These are phyloP conservation scores for Leptestheria dahalacensis DNA, from an alignment of 1,140 invertebrate genomes.

Conservation along the genomic window DNA sequence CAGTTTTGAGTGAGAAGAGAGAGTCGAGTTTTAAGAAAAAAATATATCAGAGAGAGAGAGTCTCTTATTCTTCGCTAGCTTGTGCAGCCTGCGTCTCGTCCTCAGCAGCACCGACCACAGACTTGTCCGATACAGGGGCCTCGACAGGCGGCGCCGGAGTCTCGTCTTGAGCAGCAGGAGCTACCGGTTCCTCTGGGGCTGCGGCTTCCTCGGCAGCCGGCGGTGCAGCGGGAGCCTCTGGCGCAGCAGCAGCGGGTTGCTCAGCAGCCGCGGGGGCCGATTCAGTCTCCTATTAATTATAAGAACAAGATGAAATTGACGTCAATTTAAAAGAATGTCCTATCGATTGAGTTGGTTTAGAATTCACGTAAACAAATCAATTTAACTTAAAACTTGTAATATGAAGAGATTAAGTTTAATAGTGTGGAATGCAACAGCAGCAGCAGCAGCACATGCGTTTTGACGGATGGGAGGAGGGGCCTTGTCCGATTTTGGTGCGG, in stretches of 20 bases:
- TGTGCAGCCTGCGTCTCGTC: slow-evolving; percentile 2
- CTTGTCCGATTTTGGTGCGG: too few relatives aligned
- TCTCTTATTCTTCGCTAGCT: slow-evolving; percentile 7
- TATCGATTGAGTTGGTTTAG: too few relatives aligned
- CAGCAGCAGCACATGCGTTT: too few relatives aligned
- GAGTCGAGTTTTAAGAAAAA: not conserved
- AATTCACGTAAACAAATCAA: too few relatives aligned
- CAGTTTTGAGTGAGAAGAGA: not conserved
- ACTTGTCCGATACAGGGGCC: not conserved
- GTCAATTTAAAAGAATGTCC: too few relatives aligned
- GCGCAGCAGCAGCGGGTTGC: not conserved
- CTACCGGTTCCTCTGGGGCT: not conserved
- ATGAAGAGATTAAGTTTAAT: too few relatives aligned
- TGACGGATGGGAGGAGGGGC: too few relatives aligned
- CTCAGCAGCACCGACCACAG: not conserved
- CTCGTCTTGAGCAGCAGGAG: not conserved
- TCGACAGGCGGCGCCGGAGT: slow-evolving; percentile 2
- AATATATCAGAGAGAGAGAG: not conserved
- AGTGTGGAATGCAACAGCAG: too few relatives aligned
- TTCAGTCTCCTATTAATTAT: not conserved
- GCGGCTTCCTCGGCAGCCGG: not conserved
- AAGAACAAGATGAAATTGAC: not conserved
- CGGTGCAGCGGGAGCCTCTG: not conserved
- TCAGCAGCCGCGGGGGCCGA: not conserved
- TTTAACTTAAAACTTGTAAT: too few relatives aligned